A percentile compares a stretch with the other conserved stretches of the same genome.
These are phyloP conservation scores for Physeter macrocephalus DNA, from an alignment of 2,113 vertebrate genomes.

Conservation along the genomic window DNA sequence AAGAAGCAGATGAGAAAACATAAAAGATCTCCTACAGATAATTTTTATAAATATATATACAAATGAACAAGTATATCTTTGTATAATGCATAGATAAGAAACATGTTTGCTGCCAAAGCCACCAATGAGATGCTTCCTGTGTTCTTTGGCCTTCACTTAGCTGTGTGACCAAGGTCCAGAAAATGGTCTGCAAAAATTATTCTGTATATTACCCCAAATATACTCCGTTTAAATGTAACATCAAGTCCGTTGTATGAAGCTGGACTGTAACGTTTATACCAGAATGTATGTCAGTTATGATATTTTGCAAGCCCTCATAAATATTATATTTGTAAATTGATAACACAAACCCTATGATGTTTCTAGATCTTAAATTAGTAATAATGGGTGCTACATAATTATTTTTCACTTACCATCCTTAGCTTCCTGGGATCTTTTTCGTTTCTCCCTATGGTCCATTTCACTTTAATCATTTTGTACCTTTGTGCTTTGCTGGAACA, in stretches of 20 bases:
- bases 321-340: slow-evolving; percentile 26
- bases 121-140: neutral
- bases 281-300: neutral
- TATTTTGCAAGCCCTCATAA: slow-evolving; percentile 24
- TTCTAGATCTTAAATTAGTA: neutral
- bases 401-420: neutral
- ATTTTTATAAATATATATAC: neutral
- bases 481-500: neutral
- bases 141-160: neutral
- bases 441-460: neutral
- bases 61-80: neutral
- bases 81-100: neutral
- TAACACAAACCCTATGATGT: neutral
- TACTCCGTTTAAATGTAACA: neutral
- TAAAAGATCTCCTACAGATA: neutral
- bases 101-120: neutral
- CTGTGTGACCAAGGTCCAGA: neutral
- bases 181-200: neutral
- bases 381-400: slow-evolving; percentile 21
- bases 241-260: neutral
- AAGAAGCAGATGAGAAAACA: neutral
- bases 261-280: neutral
- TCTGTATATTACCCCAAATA: neutral
- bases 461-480: neutral
- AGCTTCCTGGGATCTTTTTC: neutral